These are phyloP conservation scores for Hemichromis elongatus DNA, from an alignment of 2,113 vertebrate species.

Conservation along the genomic window DNA sequence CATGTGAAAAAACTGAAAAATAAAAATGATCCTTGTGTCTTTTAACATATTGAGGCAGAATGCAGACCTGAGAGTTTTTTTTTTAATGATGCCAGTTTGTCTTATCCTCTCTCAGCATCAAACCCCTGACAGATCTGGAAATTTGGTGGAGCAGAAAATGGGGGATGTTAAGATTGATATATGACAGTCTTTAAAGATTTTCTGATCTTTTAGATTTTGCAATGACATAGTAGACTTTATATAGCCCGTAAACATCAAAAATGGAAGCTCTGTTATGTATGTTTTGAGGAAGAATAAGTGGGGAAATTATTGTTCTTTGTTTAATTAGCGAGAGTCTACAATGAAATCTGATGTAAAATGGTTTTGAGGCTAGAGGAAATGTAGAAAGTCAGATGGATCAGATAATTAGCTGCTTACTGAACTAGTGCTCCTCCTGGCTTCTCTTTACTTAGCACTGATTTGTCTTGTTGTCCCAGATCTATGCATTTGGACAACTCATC, in stretches of 20 bases:
- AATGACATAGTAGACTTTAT: neutral
- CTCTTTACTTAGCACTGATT: conserved; percentile 6
- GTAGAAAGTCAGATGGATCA: conserved; percentile 1
- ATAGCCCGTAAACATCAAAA: neutral
- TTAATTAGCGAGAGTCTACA: neutral
- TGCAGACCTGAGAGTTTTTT: neutral
- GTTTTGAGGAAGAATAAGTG: neutral
- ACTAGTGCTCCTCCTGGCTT: conserved; percentile 8
- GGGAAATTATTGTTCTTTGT: neutral
- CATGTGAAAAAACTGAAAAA: neutral
- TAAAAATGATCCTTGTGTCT: neutral
- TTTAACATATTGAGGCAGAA: neutral
- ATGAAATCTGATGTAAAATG: neutral
- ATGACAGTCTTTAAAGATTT: neutral
- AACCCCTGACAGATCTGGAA: neutral
- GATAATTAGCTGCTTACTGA: conserved; percentile 19
- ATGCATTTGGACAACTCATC: conserved; percentile 1
- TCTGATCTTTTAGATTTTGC: neutral
- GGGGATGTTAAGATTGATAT: neutral
- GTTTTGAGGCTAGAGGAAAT: neutral
- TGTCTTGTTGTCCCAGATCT: conserved; percentile 49
- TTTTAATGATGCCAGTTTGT: conserved; percentile 28
- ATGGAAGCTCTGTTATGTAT: neutral
- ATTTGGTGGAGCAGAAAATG: conserved; percentile 30
- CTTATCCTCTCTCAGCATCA: neutral